phyloP scores from a whole-genome alignment of 1,140 invertebrate species.

The Nymphalis io region DNA sequence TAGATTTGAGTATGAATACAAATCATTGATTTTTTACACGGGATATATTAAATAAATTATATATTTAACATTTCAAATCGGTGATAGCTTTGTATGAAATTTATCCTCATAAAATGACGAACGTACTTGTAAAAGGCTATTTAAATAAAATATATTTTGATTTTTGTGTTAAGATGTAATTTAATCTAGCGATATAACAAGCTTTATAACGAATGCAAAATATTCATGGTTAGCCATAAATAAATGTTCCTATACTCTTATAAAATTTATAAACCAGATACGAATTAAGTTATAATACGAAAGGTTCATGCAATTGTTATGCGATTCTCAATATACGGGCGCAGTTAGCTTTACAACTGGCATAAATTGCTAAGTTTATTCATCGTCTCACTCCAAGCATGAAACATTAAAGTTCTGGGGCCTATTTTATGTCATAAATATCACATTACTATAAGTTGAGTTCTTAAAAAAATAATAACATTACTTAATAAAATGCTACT shows the following conservation, averaged over 20 bases:
- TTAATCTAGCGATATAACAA: too few relatives aligned
- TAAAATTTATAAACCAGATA: neutral
- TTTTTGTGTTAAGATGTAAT: too few relatives aligned
- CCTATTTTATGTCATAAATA: constrained; percentile 65
- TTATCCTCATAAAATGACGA: too few relatives aligned
- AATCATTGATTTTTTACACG: too few relatives aligned
- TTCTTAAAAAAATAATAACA: constrained; percentile 64
- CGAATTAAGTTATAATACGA: constrained; percentile 6
- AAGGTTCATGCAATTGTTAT: constrained; percentile 40
- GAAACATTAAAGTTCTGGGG: constrained; percentile 64
- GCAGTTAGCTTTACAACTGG: constrained; percentile 54
- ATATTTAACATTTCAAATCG: too few relatives aligned
- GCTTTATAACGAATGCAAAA: too few relatives aligned
- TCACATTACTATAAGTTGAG: constrained; percentile 66
- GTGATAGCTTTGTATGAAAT: too few relatives aligned
- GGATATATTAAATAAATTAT: too few relatives aligned
- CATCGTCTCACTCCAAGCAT: constrained; percentile 58
- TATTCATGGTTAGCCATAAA: too few relatives aligned
- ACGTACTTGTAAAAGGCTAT: too few relatives aligned
- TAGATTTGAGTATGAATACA: too few relatives aligned
- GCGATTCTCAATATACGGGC: constrained; percentile 45
- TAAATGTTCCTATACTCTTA: neutral
- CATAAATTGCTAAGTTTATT: constrained; percentile 68
- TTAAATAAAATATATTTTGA: too few relatives aligned
- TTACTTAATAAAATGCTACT: constrained; percentile 32